Conservation (phyloP, 2,888 invertebrate species). For the Cylloceria caligata region DNA sequence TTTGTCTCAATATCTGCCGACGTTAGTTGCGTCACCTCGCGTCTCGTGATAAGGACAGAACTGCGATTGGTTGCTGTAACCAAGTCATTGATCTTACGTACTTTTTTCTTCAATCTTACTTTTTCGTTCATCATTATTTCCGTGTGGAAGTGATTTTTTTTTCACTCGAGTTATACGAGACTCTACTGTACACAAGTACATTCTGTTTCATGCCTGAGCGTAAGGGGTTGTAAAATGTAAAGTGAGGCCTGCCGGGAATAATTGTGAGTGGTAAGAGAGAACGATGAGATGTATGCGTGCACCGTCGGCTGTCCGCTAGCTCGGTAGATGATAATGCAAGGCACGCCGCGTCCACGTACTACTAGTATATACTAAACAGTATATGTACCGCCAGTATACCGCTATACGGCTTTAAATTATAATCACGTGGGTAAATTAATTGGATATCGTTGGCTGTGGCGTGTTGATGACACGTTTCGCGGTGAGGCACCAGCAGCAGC, state of each 20-base stretch:
- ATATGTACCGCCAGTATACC: constrained; percentile 11
- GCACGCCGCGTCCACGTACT: constrained; percentile 42
- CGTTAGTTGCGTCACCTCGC: too few species aligned
- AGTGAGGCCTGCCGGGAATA: constrained; percentile 54
- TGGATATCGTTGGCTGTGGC: constrained; percentile 75
- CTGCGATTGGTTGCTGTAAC: too few species aligned
- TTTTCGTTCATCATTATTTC: too few species aligned
- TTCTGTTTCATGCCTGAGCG: constrained; percentile 23
- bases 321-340: constrained; percentile 50
- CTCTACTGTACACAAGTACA: constrained; percentile 10
- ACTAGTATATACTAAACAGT: constrained; percentile 24
- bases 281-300: constrained; percentile 55
- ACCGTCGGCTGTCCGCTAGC: constrained; percentile 24
- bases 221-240: constrained; percentile 57
- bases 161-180: not conserved
- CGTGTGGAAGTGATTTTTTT: not conserved
- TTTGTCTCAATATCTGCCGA: too few species aligned
- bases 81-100: too few species aligned
- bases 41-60: too few species aligned
- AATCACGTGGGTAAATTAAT: constrained; percentile 78
- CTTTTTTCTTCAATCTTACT: too few species aligned
- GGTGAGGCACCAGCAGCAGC: constrained; percentile 51
- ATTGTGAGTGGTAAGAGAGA: constrained; percentile 46
- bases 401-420: constrained; percentile 74
- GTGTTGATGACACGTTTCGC: constrained; percentile 76